Evolutionary conservation across 1,140 invertebrate species (phyloP), one percentile per base, ranked within the genome.

Genomic region (Onthophagus taurus): DNA sequence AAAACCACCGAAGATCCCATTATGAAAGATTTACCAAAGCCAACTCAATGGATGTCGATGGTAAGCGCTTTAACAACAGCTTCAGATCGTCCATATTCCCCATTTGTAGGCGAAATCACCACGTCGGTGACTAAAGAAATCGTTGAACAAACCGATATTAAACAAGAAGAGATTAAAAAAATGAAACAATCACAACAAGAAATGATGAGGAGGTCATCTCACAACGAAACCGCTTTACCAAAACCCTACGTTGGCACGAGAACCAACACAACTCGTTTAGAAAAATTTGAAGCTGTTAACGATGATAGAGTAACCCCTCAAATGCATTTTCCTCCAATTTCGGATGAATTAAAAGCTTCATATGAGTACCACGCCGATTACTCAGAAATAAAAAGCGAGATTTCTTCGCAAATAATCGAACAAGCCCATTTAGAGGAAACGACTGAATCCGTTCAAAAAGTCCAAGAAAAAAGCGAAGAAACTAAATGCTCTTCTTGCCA

Each of bases 1-100:
- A 59, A 57, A 42, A 49, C 49, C 16, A 51, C 56, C 45, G 50
- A 58, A 14, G 57, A 59, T 45, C 50, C 57, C 34, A 52, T 60
- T 17, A 42, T 64, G 11, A 54, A 58, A 49, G 70, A 71, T 45
- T 48, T 71, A 42, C 70, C 70, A 24, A 69, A 63, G 42, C 58
- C 64, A 36, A 53, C 64, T 34, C 52, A 53, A 48, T 37, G 21
- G 20, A 53, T 71, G 9, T 60, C 56, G 44, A 60, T 71, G 44
- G 56, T 56, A 47, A 58, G 66, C 31, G 71, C 72, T 26, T 53
- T 72, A 41, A 65, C 63, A 37, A 70, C 68, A n/a, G 70, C 70
- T 29, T 59, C 72, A 6, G 60, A 63, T 11, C 49, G 59, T 31
- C 50, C 62, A 1, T 64, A 55, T 47, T 57, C 59, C 5, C 57